Evolutionary conservation across 1,140 invertebrate genomes (phyloP).

Genomic region (Drosophila nebulosa): DNA sequence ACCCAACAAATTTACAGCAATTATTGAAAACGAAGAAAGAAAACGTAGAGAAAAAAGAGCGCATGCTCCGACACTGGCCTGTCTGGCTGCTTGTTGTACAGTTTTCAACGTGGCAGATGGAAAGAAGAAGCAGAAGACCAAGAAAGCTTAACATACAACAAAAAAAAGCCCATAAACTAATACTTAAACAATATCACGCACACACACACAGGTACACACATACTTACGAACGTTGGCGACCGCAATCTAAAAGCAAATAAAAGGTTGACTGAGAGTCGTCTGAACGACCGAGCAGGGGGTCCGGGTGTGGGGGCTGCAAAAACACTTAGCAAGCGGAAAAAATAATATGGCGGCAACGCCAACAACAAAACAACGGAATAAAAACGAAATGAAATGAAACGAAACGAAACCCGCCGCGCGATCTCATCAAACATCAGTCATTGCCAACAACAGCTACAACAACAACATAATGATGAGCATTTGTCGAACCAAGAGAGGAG

Average conservation of each 20-base stretch:
- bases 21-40: constrained; percentile 42
- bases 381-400: constrained; percentile 24
- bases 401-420: constrained; percentile 17
- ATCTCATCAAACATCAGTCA: constrained; percentile 36
- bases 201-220: constrained; percentile 19
- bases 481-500: constrained; percentile 17
- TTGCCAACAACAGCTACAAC: constrained; percentile 34
- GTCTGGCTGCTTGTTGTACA: constrained; percentile 49
- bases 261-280: constrained; percentile 7
- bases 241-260: constrained; percentile 43
- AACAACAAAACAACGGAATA: constrained; percentile 23
- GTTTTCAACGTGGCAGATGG: constrained; percentile 45
- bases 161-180: constrained; percentile 13
- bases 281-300: constrained; percentile 35
- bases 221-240: constrained; percentile 1
- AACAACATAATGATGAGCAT: constrained; percentile 45
- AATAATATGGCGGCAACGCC: constrained; percentile 68
- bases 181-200: constrained; percentile 10
- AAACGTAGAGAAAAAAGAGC: constrained; percentile 49
- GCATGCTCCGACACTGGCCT: constrained; percentile 47
- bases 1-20: constrained; percentile 45
- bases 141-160: constrained; percentile 40
- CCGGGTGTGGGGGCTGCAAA: constrained; percentile 14
- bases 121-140: constrained; percentile 19
- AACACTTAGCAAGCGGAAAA: constrained; percentile 56